Evolutionary conservation across 1,140 invertebrate genomes (phyloP), one percentile per base, ranked within the genome.

Genomic region (Leptestheria dahalacensis): DNA sequence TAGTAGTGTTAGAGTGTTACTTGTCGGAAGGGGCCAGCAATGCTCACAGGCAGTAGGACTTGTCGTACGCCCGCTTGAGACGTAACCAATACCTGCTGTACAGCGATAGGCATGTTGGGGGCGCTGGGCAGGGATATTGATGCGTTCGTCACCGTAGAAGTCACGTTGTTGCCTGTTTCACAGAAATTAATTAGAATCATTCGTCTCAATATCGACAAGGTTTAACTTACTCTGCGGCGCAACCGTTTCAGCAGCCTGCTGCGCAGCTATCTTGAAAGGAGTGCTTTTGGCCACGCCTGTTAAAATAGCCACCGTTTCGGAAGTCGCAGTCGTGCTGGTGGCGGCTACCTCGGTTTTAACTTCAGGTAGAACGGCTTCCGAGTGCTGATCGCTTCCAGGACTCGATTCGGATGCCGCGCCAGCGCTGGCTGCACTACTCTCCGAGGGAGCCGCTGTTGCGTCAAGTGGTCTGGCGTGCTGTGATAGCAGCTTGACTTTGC

Each of bases 401-500:
- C n/a, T n/a, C n/a, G n/a, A n/a, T n/a, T n/a, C n/a, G n/a, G n/a
- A n/a, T n/a, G n/a, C n/a, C n/a, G n/a, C n/a, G n/a, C n/a, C n/a
- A n/a, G 20, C 9, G 9, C 15, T 4, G 47, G 26, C 21, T 2
- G 25, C 21, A 10, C 26, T 28, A 11, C 20, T 25, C 15, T 51
- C 48, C 4, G 20, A 28, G 3, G 49, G 21, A 64, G 21, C 61
- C 57, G 33, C 55, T 60, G 51, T 61, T 58, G 41, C 61, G 63
- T 33, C 60, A 61, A 21, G 58, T 55, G 48, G 65, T 57, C 61
- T 76, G 70, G 24, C 65, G 60, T 61, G 77, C 66, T 62, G 72
- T 56, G 50, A 78, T 6, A 60, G 58, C 3, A 60, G 67, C 68
- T 76, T 79, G 47, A 75, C 68, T 70, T 79, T 79, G 12, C 72